Evolutionary conservation across 2,113 vertebrate genomes (phyloP), one percentile per base, ranked within the genome.

Genomic region (Delphinapterus leucas): DNA sequence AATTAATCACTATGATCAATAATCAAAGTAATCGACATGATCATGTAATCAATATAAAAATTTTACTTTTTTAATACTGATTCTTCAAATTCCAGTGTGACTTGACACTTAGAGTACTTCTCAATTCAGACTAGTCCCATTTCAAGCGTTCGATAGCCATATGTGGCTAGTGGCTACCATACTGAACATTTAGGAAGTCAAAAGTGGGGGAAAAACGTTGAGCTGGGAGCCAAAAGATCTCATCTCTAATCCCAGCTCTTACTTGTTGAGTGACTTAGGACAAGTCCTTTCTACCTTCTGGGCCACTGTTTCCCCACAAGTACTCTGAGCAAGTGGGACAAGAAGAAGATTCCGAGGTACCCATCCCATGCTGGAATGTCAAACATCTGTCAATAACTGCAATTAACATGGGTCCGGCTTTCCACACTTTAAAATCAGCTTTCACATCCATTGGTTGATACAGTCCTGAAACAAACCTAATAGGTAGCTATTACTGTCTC

Each of bases 41-140:
- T 81, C 28, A 80, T 4, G 9, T 9, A 65, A 65, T 68, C 47
- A 70, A 73, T 36, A 38, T 33, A 74, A 88, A 95, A 77, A 26
- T 20, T 49, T 49, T 53, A 93, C 23, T 82, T 71, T 55, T 79
- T 63, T 55, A 81, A 83, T 44, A 82, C 23, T 33, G 25, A 28
- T 53, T 80, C 61, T 84, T 88, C 89, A 94, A 94, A 95, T 82
- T 77, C 38, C 55, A 88, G 38, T 41, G 12, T 77, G 47, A 81
- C 38, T 92, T 96, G 83, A 93, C 14, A 79, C 15, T 76, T 60
- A 90, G 31, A 91, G 67, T 31, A 80, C 31, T 93, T 94, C 65
- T 74, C 65, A 80, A 47, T 25, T 90, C 93, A 95, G 60, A 74
- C 36, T 68, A 53, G 31, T 60, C 38, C 71, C 14, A 70, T 31